phyloP scores from a whole-genome alignment of 2,113 vertebrate species.

The Riparia riparia region DNA sequence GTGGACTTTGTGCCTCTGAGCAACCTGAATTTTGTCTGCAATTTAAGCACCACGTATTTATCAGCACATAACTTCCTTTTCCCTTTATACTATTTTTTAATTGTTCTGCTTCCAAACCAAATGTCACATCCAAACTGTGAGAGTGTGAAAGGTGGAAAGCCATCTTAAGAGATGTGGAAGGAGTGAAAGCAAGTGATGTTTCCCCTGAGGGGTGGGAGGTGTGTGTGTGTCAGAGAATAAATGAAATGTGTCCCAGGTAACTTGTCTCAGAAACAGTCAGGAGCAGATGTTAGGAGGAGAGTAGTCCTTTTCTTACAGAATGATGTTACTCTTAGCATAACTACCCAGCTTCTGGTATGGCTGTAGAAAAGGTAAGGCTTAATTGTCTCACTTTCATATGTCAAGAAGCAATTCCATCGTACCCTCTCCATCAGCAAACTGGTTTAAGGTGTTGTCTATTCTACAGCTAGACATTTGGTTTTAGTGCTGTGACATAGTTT shows the following conservation, averaged over 20 bases:
- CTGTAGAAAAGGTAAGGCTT: background rate
- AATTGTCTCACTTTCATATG: background rate
- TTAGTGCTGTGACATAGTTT: background rate
- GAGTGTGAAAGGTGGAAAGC: background rate
- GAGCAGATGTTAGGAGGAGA: background rate
- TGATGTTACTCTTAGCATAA: background rate
- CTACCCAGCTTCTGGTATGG: background rate
- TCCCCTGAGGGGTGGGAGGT: background rate
- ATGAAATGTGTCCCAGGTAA: background rate
- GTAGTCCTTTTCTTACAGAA: background rate
- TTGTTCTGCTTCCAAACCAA: background rate
- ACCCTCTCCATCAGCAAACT: background rate
- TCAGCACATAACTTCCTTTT: conserved; percentile 13
- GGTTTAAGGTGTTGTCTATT: background rate
- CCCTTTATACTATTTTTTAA: background rate
- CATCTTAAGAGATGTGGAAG: background rate
- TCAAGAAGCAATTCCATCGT: background rate
- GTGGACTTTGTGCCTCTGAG: background rate
- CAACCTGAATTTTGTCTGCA: background rate
- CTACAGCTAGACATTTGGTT: background rate
- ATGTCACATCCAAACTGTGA: background rate
- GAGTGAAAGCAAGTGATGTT: background rate
- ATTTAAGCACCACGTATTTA: background rate
- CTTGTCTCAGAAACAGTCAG: background rate
- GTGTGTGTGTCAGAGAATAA: background rate